Percentiles rank a stretch among this genome's conserved stretches.
These are phyloP conservation scores for Elanus axillaris DNA, from an alignment of 2,113 vertebrate genomes.

Conservation along the genomic window DNA sequence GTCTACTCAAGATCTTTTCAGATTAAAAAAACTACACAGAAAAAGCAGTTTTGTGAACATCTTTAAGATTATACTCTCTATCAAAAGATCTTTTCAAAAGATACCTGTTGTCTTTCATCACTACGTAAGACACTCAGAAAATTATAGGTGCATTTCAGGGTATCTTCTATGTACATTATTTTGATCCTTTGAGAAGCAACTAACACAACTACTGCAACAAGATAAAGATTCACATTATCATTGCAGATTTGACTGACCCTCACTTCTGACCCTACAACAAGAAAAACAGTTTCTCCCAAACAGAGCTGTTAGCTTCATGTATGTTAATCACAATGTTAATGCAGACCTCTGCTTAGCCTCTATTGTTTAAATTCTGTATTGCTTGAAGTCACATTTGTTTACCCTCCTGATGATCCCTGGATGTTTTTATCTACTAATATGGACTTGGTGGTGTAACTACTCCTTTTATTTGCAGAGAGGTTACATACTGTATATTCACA, in stretches of 20 bases:
- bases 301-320: not conserved
- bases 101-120: not conserved
- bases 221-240: not conserved
- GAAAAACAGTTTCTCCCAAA: not conserved
- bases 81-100: not conserved
- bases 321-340: not conserved
- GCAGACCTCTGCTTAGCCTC: not conserved
- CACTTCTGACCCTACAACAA: not conserved
- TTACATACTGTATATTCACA: not conserved
- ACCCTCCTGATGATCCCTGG: not conserved
- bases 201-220: not conserved
- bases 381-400: not conserved
- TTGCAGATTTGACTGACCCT: not conserved
- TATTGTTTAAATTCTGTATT: not conserved
- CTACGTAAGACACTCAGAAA: not conserved
- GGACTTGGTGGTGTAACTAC: not conserved
- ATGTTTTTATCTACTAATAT: not conserved
- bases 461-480: not conserved
- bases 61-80: not conserved
- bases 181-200: not conserved
- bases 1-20: not conserved
- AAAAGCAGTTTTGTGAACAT: not conserved
- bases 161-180: not conserved
- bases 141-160: not conserved
- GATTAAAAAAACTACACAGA: not conserved